Conservation (phyloP, 92 coral and sea anemone genomes). For the Heteractis magnifica region DNA sequence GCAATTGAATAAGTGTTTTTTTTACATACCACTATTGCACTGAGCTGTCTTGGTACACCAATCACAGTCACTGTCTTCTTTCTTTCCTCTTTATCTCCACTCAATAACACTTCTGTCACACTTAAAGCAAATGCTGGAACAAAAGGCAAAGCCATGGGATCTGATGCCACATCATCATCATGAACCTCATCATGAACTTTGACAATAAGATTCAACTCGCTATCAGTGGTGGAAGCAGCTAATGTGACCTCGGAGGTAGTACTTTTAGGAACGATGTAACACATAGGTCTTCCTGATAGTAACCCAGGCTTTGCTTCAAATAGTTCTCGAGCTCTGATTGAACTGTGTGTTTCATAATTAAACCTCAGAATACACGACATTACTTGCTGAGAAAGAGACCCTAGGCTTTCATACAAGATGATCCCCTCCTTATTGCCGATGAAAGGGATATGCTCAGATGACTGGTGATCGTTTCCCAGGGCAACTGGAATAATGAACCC, state of each 20-base stretch:
- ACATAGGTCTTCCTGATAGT: slow-evolving; percentile 64
- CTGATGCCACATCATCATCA: slow-evolving; percentile 67
- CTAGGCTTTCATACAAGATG: slow-evolving; percentile 61
- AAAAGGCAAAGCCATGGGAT: slow-evolving; percentile 56
- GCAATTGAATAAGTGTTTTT: not conserved
- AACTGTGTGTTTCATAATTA: slow-evolving; percentile 43
- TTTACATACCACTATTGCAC: slow-evolving; percentile 49
- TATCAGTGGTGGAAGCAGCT: slow-evolving; percentile 45
- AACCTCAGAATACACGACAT: slow-evolving; percentile 61
- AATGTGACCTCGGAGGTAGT: slow-evolving; percentile 28
- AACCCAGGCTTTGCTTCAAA: slow-evolving; percentile 80
- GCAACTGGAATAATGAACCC: slow-evolving; percentile 68
- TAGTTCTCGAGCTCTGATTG: slow-evolving; percentile 54
- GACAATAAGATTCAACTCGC: slow-evolving; percentile 63
- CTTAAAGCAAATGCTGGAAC: slow-evolving; percentile 81
- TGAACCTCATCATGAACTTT: slow-evolving; percentile 74
- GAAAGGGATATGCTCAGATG: slow-evolving; percentile 39
- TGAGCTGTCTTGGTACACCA: slow-evolving; percentile 69
- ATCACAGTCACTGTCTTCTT: slow-evolving; percentile 56
- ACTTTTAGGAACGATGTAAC: slow-evolving; percentile 69
- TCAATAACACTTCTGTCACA: slow-evolving; percentile 55
- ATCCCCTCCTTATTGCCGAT: slow-evolving; percentile 52
- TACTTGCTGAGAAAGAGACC: slow-evolving; percentile 41
- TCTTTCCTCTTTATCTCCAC: slow-evolving; percentile 42
- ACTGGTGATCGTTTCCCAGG: slow-evolving; percentile 57